Base-by-base conservation (phyloP, 2,797 vertebrate species). In the Pangasius larnaudii region DNA sequence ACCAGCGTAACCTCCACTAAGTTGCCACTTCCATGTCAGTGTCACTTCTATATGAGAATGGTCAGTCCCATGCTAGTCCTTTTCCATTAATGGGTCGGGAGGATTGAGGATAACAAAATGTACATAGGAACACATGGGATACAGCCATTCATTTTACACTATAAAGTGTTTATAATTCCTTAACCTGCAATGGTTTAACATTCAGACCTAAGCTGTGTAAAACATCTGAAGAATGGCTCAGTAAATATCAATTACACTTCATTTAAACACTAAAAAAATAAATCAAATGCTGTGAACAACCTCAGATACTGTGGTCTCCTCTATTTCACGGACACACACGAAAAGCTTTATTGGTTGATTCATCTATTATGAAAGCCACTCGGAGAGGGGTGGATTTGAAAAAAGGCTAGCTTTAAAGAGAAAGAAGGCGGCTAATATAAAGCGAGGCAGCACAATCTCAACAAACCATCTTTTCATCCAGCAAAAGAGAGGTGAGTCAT, bases 391-490 rank as follows among this genome's bases (percentile, higher is more conserved):
- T 69, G 88, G 89, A 89, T 85, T 91, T 36, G 2, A 36, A n/a
- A 63, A 61, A 88, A 88, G 86, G 86, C 84, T 59, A 75, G 85
- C 51, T 86, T 85, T 88, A 85, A 91, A 91, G 71, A 85, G 59
- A 87, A 81, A 89, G 58, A 87, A 81, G 72, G 83, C 33, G 67
- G 88, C 49, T 85, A 86, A 84, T 59, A 79, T 39, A 83, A 81
- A 88, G 67, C 53, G 69, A 78, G 63, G 42, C 74, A 89, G 79
- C 87, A 91, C 90, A 91, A 92, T 90, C 88, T 90, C 80, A 79
- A 53, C 65, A 86, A 72, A 89, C 88, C 90, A 91, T 91, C 91
- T 92, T 92, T 92, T 91, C 90, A 91, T 92, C 90, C 69, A 79
- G 87, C 83, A 88, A 90, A 89, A 84, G 85, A 89, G 87, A 90